Percentiles rank a stretch among this genome's conserved stretches.
Evolutionary conservation across 2,113 vertebrate species (phyloP).

Genomic region (Polypterus bichir): DNA sequence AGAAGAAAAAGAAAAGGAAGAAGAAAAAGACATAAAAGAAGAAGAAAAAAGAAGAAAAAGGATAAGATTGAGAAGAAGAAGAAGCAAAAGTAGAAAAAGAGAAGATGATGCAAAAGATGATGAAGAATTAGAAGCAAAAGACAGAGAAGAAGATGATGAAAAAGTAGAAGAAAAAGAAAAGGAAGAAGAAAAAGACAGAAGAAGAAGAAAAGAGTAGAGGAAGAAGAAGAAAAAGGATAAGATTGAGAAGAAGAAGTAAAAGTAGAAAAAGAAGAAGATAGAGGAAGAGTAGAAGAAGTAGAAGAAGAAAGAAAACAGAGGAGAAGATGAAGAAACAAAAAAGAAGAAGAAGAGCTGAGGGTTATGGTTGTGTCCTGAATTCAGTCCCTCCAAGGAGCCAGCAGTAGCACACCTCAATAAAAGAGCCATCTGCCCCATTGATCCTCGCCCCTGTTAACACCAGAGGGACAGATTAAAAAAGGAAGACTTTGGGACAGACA

Average conservation of each 20-base stretch:
- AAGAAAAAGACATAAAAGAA: not conserved
- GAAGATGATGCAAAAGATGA: too few species aligned
- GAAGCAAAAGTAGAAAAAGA: too few species aligned
- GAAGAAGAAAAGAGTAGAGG: not conserved
- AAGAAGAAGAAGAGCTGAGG: not conserved
- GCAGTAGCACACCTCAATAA: too few species aligned
- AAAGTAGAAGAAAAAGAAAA: conserved; percentile 1
- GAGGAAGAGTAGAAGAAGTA: not conserved
- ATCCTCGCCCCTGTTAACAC: too few species aligned
- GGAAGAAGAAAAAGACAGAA: conserved; percentile 1
- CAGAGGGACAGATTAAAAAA: too few species aligned
- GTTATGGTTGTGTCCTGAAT: too few species aligned
- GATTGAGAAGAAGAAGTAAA: too few species aligned
- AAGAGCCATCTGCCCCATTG: too few species aligned
- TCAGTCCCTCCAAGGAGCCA: too few species aligned
- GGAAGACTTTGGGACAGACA: too few species aligned
- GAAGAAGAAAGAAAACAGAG: not conserved
- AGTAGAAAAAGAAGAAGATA: not conserved
- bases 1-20: too few species aligned
- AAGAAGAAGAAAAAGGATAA: not conserved
- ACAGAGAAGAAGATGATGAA: not conserved
- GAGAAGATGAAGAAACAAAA: not conserved
- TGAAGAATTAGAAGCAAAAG: not conserved
- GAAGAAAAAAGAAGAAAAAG: not conserved
- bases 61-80: too few species aligned